Base-by-base conservation (phyloP, 2,113 vertebrate species). In the Albula glossodonta region DNA sequence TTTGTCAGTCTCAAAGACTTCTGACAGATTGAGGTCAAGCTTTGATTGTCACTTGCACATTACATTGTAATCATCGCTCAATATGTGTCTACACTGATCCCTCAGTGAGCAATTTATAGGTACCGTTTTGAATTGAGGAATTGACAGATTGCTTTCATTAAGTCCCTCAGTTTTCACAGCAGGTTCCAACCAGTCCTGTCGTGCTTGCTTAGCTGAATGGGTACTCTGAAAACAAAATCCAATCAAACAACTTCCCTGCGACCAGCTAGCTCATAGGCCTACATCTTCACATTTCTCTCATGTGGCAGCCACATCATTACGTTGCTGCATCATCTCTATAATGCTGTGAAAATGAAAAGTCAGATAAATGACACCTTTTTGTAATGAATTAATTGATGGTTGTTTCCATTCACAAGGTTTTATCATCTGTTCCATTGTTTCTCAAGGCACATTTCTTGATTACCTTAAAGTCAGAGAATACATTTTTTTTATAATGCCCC, bases 71-170 rank as follows among this genome's bases (percentile, higher is more conserved):
- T 92, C 57, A 83, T 80, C 85, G 85, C 83, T 66, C 70, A 31
- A 74, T 74, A 74, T 74, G 17, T 74, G n/a, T 74, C 66, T 74
- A 22, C 66, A 74, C 51, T 78, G 53, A 60, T 88, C 88, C 56
- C 74, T 82, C 50, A 10, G 50, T 49, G 51, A 51, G 52, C 53
- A 15, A 19, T 83, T 87, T 79, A 84, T 87, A 87, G 82, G 78
- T 53, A 86, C 56, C 66, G 81, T 85, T 82, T 80, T 22, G 79
- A 88, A 88, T 89, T 81, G 17, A 86, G 49, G 83, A 89, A 85
- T 66, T 48, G 51, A 48, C 87, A 85, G 60, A 66, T 78, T 81
- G 86, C 86, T 93, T 92, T 90, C 90, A 93, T 91, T 91, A 91
- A 90, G 89, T 78, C 85, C 87, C 83, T 88, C 7, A 79, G 82